Evolutionary conservation across 1,140 invertebrate genomes (phyloP), one percentile per base, ranked within the genome.

Genomic region (Dinoponera quadriceps): DNA sequence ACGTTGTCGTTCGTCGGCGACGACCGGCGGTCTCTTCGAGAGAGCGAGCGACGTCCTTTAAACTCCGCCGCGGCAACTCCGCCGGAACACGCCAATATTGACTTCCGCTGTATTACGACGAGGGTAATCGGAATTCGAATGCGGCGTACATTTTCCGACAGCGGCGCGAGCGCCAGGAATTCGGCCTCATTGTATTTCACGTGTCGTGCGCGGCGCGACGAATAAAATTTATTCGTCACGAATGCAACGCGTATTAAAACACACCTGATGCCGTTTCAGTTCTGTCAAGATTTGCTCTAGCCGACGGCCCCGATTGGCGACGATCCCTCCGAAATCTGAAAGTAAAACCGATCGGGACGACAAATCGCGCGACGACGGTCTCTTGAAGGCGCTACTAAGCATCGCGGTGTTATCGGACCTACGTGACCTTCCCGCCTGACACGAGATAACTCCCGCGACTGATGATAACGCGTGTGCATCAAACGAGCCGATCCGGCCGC

Each of bases 401-500:
- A 22, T 71, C 33, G 51, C 54, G 22, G 60, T 71, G 22, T 82
- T 82, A 82, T 73, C 78, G n/a, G 49, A 62, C 55, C 16, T 82
- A 62, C 55, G 51, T 60, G 71, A 80, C 75, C 65, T 22, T 38
- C 25, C 44, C 59, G 65, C 54, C 33, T 80, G 51, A 80, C 65
- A 80, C 44, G 44, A 74, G 71, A 82, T 82, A 82, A 82, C 69
- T 82, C 20, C 29, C n/a, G 27, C 54, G 25, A 66, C 59, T 78
- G 72, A 86, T 84, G 85, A 86, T 86, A 62, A 84, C 82, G 73
- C 62, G 72, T 55, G 85, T 68, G 68, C 85, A 68, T 86, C 65
- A 80, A 84, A 80, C 84, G 83, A 87, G 48, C 38, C 38, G 82
- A 83, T 85, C 80, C 68, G 74, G 65, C 57, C 63, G 62, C 71